Evolutionary conservation across 2,888 invertebrate species (phyloP), one percentile per base, ranked within the genome.

Genomic region (Synanthedon formicaeformis): DNA sequence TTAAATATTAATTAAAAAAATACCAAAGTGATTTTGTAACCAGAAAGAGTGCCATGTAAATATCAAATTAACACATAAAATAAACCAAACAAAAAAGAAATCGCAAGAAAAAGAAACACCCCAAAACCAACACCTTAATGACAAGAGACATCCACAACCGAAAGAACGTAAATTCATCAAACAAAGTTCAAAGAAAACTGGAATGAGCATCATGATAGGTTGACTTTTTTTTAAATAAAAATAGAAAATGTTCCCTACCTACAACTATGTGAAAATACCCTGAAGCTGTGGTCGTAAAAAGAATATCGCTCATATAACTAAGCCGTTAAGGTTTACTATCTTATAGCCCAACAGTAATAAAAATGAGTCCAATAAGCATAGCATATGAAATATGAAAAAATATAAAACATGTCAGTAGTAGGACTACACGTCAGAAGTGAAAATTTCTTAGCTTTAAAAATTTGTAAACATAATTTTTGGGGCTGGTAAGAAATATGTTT

Each of bases 81-180:
- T 58, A 66, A 72, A 65, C 69, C 71, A 68, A 67, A 69, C 60
- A 66, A 58, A 58, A 64, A 61, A 67, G 60, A 71, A 63, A 68
- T 71, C 63, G 66, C 64, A 68, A 61, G 66, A 72, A 77, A 79
- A 76, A 69, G 72, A 71, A 71, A 70, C 66, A 76, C 73, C 52
- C 73, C 71, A 78, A 66, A 80, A 74, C 82, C 83, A 73, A 71
- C 80, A 84, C 85, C 84, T 69, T 64, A 66, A 71, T 64, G 45
- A 67, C 56, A 69, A 63, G 64, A 67, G 63, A 71, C 34, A 56
- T 67, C 70, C 81, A 78, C 72, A 78, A 78, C 77, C 79, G 64
- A 72, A 71, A 73, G 67, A 71, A 56, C 70, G 73, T 66, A 59
- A 60, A 65, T 74, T 78, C 81, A 78, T 80, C 81, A 81, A 84